Percentiles rank a stretch among this genome's conserved stretches.
These are phyloP conservation scores for Magallana nippona DNA, from an alignment of 2,888 invertebrate genomes.

Conservation along the genomic window DNA sequence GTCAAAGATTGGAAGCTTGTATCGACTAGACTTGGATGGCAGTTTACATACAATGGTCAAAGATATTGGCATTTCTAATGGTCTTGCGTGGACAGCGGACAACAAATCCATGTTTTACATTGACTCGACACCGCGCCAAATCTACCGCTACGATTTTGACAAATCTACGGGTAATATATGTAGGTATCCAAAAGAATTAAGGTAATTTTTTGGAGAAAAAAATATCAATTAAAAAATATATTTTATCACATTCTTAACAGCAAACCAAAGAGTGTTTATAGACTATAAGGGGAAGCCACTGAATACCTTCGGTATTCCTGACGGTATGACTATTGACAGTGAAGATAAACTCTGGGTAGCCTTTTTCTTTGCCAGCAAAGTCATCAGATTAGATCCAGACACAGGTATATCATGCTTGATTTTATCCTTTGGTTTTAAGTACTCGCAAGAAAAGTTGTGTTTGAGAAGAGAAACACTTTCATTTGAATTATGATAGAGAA, in stretches of 20 bases:
- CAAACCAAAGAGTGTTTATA: conserved; percentile 37
- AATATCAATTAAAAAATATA: too few relatives aligned
- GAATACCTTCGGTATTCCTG: conserved; percentile 77
- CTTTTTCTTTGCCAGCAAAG: conserved; percentile 86
- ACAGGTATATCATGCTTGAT: conserved; percentile 19
- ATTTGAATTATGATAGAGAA: too few relatives aligned
- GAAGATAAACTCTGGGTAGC: conserved; percentile 90
- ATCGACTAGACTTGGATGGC: conserved; percentile 65
- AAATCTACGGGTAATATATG: conserved; percentile 84
- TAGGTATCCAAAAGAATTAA: too few relatives aligned
- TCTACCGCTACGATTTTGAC: conserved; percentile 87
- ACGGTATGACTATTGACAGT: conserved; percentile 87
- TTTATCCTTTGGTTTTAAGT: too few relatives aligned
- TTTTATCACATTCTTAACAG: too few relatives aligned
- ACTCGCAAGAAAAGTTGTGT: too few relatives aligned
- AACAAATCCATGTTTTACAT: conserved; percentile 88
- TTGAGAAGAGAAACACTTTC: too few relatives aligned
- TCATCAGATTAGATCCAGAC: conserved; percentile 81
- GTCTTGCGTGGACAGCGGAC: conserved; percentile 88
- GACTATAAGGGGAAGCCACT: conserved; percentile 22
- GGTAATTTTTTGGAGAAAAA: too few relatives aligned
- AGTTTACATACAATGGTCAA: conserved; percentile 58
- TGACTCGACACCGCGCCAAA: conserved; percentile 85
- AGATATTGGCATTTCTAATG: conserved; percentile 85
- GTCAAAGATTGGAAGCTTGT: conserved; percentile 66